phyloP scores from a whole-genome alignment of 1,140 invertebrate genomes.

The Scylla paramamosain region DNA sequence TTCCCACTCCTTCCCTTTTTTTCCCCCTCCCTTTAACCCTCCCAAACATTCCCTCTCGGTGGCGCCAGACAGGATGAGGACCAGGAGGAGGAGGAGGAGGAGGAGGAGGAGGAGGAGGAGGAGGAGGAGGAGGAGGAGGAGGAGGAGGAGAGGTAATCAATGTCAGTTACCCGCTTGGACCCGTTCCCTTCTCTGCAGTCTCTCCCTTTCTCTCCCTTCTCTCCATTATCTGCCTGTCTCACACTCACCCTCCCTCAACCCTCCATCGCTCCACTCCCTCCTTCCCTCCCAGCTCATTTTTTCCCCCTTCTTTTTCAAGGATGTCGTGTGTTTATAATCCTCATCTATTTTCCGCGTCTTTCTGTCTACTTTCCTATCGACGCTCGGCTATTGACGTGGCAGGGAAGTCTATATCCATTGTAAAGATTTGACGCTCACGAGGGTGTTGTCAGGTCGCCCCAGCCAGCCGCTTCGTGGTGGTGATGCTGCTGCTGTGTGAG shows the following conservation, averaged over 20 bases:
- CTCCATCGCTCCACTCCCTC: neutral
- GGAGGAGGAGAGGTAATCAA: constrained; percentile 12
- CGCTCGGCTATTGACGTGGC: neutral
- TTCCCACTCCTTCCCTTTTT: neutral
- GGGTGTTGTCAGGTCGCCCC: neutral
- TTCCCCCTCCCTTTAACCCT: neutral
- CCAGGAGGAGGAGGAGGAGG: neutral
- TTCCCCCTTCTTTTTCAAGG: neutral
- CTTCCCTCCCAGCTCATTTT: neutral
- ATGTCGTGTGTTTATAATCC: neutral
- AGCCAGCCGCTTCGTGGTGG: no score
- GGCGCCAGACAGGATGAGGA: constrained; percentile 16
- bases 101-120: neutral
- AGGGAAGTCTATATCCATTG: neutral
- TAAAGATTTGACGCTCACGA: constrained; percentile 1
- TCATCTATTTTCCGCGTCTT: neutral
- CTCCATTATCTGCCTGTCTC: neutral
- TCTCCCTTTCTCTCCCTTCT: neutral
- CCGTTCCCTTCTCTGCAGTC: constrained; percentile 16
- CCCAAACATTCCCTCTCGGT: neutral
- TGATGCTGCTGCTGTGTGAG: no score
- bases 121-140: neutral
- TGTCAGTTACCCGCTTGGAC: neutral
- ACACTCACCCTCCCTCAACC: neutral
- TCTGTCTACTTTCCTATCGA: neutral